phyloP scores from a whole-genome alignment of 2,888 invertebrate species.

The Apocheima hispidaria region DNA sequence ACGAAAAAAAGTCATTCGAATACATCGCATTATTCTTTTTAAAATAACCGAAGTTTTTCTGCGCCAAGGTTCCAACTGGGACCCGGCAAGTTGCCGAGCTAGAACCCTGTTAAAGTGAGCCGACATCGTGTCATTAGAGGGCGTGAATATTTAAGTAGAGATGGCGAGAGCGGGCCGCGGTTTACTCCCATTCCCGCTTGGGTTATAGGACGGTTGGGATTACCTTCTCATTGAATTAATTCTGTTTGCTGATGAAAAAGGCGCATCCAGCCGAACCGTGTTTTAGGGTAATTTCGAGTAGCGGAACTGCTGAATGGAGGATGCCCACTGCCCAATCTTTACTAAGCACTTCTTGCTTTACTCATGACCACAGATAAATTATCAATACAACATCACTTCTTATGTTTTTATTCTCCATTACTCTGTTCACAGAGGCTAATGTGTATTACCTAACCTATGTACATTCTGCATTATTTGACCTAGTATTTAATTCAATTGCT shows the following conservation, averaged over 20 bases:
- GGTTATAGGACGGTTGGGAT: conserved; percentile 72
- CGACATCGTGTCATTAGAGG: conserved; percentile 79
- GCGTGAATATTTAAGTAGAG: conserved; percentile 81
- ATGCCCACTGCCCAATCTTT: conserved; percentile 15
- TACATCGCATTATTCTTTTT: conserved; percentile 30
- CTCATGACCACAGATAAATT: background rate
- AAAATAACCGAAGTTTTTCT: conserved; percentile 11
- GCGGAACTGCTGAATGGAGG: conserved; percentile 34
- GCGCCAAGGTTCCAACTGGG: conserved; percentile 50
- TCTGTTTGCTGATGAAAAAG: conserved; percentile 71
- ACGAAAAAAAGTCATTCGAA: conserved; percentile 25
- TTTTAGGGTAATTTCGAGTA: conserved; percentile 52
- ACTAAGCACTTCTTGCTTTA: conserved; percentile 8
- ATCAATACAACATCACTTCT: conserved; percentile 2
- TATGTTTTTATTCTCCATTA: background rate
- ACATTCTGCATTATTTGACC: background rate
- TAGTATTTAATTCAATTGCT: background rate
- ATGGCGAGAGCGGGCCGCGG: conserved; percentile 70
- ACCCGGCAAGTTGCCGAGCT: conserved; percentile 53
- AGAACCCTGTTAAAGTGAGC: conserved; percentile 70
- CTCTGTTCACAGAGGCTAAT: background rate
- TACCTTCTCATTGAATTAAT: conserved; percentile 78
- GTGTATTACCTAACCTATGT: background rate
- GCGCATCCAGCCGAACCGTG: conserved; percentile 56
- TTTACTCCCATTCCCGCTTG: conserved; percentile 66